Base-by-base conservation (phyloP, 2,113 vertebrate genomes). In the Noturus placidus region DNA sequence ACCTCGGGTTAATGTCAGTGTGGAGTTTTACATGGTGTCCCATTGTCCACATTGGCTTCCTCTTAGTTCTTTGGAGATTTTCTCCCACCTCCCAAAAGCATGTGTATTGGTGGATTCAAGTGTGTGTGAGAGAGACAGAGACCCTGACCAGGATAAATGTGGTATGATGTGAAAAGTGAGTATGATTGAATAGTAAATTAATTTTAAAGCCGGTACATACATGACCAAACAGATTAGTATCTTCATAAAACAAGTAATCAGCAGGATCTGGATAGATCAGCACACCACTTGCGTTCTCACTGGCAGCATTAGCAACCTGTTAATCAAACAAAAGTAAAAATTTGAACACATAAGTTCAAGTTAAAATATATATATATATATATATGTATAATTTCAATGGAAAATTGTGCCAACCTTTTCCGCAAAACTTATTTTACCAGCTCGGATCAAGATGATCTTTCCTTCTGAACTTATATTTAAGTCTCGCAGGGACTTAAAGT, bases 281-380 rank as follows among this genome's bases (percentile, higher is more conserved):
- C 87, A 96, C 97, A 85, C 96, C 98, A 82, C 91, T 85, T 10
- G 97, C 98, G 38, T 95, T 95, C 50, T 92, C 78, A 19, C 93
- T 94, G 90, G 92, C 93, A 61, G 98, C 98, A 90, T 98, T 99
- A 88, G 95, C 95, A 77, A 97, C 98, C 98, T 99, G 84, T 25
- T 65, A 42, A 9, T 52, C 63, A 2, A 50, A 59, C 13, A 59
- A 76, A 4, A 59, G 35, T 69, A 3, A 67, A 35, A 76, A 76
- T 19, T 6, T 52, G 5, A 8, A 79, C 46, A 54, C 0, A 54
- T 30, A 59, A 57, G 42, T 56, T 38, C 5, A 25, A 56, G 35
- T 52, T 20, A 15, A 63, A 42, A 6, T 84, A 1, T 38, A 38
- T 42, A 42, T 5, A 42, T 42, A 42, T 5, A 42, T 46, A 46